Conservation (phyloP, 2,888 invertebrate species). For the Hoplodrina blanda region DNA sequence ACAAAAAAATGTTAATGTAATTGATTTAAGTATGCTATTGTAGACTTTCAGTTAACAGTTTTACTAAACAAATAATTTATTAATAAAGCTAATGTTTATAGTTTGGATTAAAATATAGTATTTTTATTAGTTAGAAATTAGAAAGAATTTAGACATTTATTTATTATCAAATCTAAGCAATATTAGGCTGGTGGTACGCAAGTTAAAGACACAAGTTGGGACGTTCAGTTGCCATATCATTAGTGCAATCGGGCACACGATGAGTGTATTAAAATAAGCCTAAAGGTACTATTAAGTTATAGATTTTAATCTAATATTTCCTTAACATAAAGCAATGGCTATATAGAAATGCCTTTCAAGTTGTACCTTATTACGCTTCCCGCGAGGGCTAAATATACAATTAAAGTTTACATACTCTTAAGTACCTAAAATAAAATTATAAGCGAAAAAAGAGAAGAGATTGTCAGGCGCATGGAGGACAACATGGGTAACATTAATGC, state of each 20-base stretch:
- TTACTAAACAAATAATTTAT: no score
- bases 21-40: no score
- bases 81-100: no score
- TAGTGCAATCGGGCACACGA: neutral
- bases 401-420: neutral
- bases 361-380: neutral
- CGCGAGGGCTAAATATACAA: neutral
- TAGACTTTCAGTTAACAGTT: no score
- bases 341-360: neutral
- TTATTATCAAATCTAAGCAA: no score
- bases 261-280: neutral
- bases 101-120: no score
- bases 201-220: no score
- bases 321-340: neutral
- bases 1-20: no score
- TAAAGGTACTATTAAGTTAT: neutral
- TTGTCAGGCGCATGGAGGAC: neutral
- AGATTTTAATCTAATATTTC: neutral
- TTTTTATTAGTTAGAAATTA: no score
- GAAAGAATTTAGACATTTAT: no score
- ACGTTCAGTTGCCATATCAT: neutral
- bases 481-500: no score
- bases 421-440: neutral
- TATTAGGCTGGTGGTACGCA: no score
- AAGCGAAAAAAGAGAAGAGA: neutral